Percentiles rank a stretch among this genome's conserved stretches.
Conservation (phyloP, 1,140 invertebrate species). For the Proctacanthus coquilletti region DNA sequence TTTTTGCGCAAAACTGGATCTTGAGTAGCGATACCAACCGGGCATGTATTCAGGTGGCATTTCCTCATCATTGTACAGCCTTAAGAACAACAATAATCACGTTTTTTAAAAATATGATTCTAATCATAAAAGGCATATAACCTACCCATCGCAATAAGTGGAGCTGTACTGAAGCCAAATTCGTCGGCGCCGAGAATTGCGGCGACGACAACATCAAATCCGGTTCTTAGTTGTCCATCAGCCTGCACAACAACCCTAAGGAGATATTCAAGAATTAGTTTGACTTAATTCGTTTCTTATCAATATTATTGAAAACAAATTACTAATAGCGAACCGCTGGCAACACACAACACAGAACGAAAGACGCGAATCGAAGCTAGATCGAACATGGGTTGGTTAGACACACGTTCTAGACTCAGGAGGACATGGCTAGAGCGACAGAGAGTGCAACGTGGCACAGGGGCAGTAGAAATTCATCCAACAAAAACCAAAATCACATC, state of each 20-base stretch:
- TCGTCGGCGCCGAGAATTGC: conserved; percentile 94
- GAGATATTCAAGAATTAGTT: background rate
- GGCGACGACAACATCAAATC: conserved; percentile 93
- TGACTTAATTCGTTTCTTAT: background rate
- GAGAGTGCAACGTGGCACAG: no score
- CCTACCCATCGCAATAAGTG: conserved; percentile 78
- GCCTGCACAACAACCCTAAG: conserved; percentile 81
- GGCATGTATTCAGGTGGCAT: conserved; percentile 98
- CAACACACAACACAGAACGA: background rate
- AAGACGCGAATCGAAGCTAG: background rate
- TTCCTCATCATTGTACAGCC: conserved; percentile 99
- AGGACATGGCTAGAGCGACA: no score
- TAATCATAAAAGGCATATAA: background rate
- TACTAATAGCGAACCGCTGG: background rate
- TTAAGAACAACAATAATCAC: conserved; percentile 11
- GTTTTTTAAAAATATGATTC: conserved; percentile 1
- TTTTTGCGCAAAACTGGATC: conserved; percentile 91
- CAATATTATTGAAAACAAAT: conserved; percentile 1
- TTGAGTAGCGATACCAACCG: conserved; percentile 96
- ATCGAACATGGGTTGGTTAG: background rate
- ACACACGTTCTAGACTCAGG: no score
- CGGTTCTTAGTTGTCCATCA: conserved; percentile 85
- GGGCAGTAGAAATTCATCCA: background rate
- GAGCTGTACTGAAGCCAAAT: conserved; percentile 97
- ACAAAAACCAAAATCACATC: conserved; percentile 1